Evolutionary conservation across 2,797 vertebrate species (phyloP), one percentile per base, ranked within the genome.

Genomic region (Saxicola maurus): DNA sequence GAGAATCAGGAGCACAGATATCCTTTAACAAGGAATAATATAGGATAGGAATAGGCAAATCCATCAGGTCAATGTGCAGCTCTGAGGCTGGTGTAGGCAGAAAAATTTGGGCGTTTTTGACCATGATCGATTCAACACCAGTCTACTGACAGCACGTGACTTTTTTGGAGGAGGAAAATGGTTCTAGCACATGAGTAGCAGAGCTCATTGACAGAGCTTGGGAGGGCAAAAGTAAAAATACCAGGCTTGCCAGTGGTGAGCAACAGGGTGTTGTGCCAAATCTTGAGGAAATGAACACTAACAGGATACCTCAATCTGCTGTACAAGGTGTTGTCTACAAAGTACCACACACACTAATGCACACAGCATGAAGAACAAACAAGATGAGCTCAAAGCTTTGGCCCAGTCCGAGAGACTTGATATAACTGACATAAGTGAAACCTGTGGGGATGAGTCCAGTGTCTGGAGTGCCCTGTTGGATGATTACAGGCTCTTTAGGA

Each of bases 51-150:
- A 31, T 19, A 65, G 27, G 8, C 21, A 82, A 42, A 65, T 49
- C 27, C 17, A 56, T 21, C 20, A 25, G n/a, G 25, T 42, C 25
- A 27, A 15, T n/a, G 6, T 48, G 11, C n/a, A 42, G 13, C 7
- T 72, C 59, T 48, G 35, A n/a, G 25, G 21, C 25, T 42, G 27
- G 8, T n/a, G 11, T 27, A 35, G 20, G 35, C n/a, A 82, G 42
- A 65, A 73, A n/a, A 49, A 65, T 3, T 10, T n/a, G 11, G 13
- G 7, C 2, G 1, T 5, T 64, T 72, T 49, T 73, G 25, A 27
- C 9, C 11, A 12, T 12, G n/a, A n/a, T 56, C 5, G 17, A 4
- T 42, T 18, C n/a, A 56, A 15, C 15, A 42, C 9, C 0, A 0
- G 5, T 35, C 20, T 16, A 30, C 42, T 48, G 59, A 42, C 4